These are phyloP conservation scores for Epirrhoe alternata DNA, from an alignment of 2,888 invertebrate genomes.

Conservation along the genomic window DNA sequence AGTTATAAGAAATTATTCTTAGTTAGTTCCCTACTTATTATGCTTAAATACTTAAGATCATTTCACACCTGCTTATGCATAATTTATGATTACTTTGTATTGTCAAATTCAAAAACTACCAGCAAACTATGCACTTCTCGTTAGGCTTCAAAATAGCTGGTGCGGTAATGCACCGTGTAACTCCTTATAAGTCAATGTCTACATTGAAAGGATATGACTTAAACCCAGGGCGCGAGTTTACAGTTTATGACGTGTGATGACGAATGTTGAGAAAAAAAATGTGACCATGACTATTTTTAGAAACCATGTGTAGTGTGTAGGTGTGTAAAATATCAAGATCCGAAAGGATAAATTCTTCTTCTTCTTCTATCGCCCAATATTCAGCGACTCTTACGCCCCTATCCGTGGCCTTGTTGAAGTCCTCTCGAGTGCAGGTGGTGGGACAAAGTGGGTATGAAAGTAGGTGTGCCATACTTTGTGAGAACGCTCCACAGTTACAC, in stretches of 20 bases:
- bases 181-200: slow-evolving; percentile 37
- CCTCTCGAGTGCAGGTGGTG: too few species aligned
- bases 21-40: neutral
- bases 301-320: too few species aligned
- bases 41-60: neutral
- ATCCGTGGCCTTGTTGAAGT: too few species aligned
- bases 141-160: slow-evolving; percentile 31
- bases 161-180: slow-evolving; percentile 21
- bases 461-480: too few species aligned
- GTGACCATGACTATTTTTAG: too few species aligned
- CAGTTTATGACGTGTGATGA: slow-evolving; percentile 21
- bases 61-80: slow-evolving; percentile 12
- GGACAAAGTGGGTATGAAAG: too few species aligned
- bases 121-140: slow-evolving; percentile 13
- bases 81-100: slow-evolving; percentile 1
- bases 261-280: neutral
- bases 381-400: too few species aligned
- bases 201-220: slow-evolving; percentile 23
- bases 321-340: too few species aligned
- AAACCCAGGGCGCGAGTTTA: slow-evolving; percentile 3
- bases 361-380: too few species aligned
- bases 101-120: slow-evolving; percentile 13
- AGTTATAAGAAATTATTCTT: too few species aligned
- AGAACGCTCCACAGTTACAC: too few species aligned
- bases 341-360: too few species aligned